Conservation (phyloP, 2,113 vertebrate genomes). For the Psittacara wagleri region DNA sequence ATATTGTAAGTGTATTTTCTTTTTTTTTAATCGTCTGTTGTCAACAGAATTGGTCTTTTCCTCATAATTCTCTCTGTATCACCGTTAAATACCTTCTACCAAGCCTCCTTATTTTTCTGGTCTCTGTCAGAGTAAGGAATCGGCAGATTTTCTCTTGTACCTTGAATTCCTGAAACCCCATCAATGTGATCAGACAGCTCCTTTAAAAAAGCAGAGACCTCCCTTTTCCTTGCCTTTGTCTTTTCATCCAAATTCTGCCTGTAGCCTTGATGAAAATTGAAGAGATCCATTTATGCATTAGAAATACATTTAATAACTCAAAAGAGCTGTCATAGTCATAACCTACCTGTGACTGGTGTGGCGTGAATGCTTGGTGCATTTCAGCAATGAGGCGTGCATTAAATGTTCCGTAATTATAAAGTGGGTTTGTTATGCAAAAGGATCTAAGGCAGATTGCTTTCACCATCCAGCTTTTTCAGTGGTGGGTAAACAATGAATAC, state of each 20-base stretch:
- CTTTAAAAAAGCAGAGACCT: not conserved
- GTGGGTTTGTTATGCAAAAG: not conserved
- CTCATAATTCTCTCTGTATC: not conserved
- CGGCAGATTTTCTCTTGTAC: not conserved
- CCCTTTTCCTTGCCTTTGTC: not conserved
- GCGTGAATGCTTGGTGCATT: not conserved
- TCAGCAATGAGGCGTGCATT: not conserved
- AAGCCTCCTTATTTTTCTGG: not conserved
- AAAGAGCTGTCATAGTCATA: not conserved
- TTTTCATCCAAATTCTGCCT: not conserved
- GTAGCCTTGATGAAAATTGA: not conserved
- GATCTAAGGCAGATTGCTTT: not conserved
- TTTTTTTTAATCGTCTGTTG: not conserved
- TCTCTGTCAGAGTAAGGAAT: not conserved
- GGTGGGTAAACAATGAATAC: not conserved
- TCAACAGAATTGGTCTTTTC: not conserved
- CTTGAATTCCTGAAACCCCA: not conserved
- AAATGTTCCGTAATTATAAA: not conserved
- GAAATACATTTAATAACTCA: not conserved
- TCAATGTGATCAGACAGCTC: not conserved
- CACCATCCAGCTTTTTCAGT: not conserved
- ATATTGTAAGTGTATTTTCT: not conserved
- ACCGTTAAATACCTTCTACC: not conserved
- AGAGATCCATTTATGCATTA: not conserved
- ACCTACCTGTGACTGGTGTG: not conserved